Evolutionary conservation across 1,140 invertebrate genomes (phyloP).

Genomic region (Cecropterus lyciades): DNA sequence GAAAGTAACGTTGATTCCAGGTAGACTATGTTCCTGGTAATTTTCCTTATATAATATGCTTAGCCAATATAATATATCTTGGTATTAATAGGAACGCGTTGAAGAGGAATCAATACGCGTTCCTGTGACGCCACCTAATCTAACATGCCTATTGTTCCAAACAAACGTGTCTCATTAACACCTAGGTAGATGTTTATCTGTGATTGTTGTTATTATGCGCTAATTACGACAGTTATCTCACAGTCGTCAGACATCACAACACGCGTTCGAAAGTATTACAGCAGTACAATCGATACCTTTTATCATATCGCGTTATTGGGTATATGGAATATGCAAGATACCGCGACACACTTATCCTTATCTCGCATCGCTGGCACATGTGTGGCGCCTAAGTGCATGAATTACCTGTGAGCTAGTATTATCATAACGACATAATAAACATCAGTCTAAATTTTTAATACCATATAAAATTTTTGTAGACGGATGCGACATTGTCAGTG

Average conservation of each 20-base stretch:
- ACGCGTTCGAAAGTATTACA: background rate
- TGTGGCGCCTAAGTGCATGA: background rate
- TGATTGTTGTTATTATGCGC: background rate
- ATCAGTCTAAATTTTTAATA: background rate
- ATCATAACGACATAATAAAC: background rate
- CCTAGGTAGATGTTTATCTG: background rate
- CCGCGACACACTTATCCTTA: conserved; percentile 10
- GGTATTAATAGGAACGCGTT: too few species aligned
- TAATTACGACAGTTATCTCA: background rate
- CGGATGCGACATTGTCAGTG: too few species aligned
- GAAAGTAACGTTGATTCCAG: too few species aligned
- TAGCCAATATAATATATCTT: too few species aligned
- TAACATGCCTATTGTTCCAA: too few species aligned
- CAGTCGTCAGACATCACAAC: background rate
- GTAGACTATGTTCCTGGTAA: too few species aligned
- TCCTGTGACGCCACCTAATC: too few species aligned
- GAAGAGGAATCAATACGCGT: too few species aligned
- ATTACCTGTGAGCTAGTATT: background rate
- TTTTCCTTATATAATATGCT: too few species aligned
- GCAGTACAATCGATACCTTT: background rate
- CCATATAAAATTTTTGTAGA: too few species aligned
- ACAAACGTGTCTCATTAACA: background rate
- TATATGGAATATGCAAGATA: conserved; percentile 5
- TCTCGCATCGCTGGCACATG: background rate
- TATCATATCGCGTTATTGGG: conserved; percentile 13